Base-by-base conservation (phyloP, 2,113 vertebrate species). In the Grammomys surdaster region DNA sequence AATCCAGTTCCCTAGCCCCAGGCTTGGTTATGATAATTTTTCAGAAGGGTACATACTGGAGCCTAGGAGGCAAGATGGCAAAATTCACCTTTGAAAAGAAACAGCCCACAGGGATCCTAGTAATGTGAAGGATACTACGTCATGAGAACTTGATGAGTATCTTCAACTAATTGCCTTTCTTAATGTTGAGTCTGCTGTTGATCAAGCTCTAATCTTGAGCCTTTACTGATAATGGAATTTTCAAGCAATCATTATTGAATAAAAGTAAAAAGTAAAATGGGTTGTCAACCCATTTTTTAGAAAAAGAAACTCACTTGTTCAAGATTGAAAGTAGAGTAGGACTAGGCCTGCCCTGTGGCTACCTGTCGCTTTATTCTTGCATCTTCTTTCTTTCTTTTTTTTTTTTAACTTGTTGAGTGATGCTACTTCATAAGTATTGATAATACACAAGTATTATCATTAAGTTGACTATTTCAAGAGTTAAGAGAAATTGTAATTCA, bases 1-100 rank as follows among this genome's bases (percentile, higher is more conserved):
- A 17, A 86, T 46, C 28, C 26, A 22, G 48, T 67, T 67, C 43
- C 28, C 40, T 33, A 20, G 8, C 17, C 28, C 28, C 31, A 67
- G 63, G 28, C 43, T 48, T 86, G 63, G 6, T 36, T 93, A 51
- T 88, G 43, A 63, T 92, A 33, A 58, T n/a, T 58, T 58, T 76
- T 80, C 33, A 80, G 9, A 16, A n/a, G 43, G 9, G 14, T 60
- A 36, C 7, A 65, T 48, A 88, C 40, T 51, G 69, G 28, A 36
- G 28, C 43, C 76, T 91, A 3, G 46, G 43, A 89, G 90, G 54
- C 28, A 11, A 43, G 72, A 75, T 26, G 24, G 2, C 92, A 63
- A 93, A 85, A 46, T 88, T 56, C 78, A 7, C 60, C 84, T 91
- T 40, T 22, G 63, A 88, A 90, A 33, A 91, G 43, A 89, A 75